Evolutionary conservation across 2,113 vertebrate species (phyloP), one percentile per base, ranked within the genome.

Genomic region (Hemiprocne comata): DNA sequence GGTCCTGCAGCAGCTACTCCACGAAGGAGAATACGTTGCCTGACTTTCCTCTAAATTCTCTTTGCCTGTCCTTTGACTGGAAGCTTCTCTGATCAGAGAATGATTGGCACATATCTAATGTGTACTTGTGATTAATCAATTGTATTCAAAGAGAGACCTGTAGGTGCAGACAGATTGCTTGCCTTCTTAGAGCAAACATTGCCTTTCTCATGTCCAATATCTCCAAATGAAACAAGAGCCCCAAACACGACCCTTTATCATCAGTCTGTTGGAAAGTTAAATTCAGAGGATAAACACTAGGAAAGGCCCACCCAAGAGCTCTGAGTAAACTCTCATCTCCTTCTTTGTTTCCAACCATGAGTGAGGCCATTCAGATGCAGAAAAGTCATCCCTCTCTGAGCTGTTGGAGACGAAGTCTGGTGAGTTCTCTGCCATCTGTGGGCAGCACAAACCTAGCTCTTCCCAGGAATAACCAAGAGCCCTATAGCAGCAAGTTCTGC

Each of bases 41-140:
- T 93, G 50, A 8, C 11, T 85, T 85, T 75, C 25, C 40, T 89
- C 57, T 72, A 36, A 86, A 61, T 78, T 69, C 17, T 92, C 31
- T 60, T 26, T 89, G 28, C 20, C 44, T 73, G n/a, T 79, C 71
- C 81, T 91, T 89, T 76, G 54, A 58, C 71, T 94, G 36, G 28
- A 50, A 73, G 31, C 31, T 76, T 58, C 66, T 83, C 85, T 93
- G 85, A 73, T 94, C 77, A 83, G 81, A 89, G 53, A 74, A n/a
- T 55, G 57, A 67, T 91, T 91, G 85, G 74, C 54, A 87, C 36
- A 24, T 17, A 44, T 76, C 70, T 95, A 82, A 58, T 7, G 15
- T 36, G 46, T 57, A 28, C 61, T 84, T 87, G 42, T 89, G 54
- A 87, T 94, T 87, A 76, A 87, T 94, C 85, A 79, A 76, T 62